Evolutionary conservation across 2,888 invertebrate genomes (phyloP), one percentile per base, ranked within the genome.

Genomic region (Pterobdella sp.): DNA sequence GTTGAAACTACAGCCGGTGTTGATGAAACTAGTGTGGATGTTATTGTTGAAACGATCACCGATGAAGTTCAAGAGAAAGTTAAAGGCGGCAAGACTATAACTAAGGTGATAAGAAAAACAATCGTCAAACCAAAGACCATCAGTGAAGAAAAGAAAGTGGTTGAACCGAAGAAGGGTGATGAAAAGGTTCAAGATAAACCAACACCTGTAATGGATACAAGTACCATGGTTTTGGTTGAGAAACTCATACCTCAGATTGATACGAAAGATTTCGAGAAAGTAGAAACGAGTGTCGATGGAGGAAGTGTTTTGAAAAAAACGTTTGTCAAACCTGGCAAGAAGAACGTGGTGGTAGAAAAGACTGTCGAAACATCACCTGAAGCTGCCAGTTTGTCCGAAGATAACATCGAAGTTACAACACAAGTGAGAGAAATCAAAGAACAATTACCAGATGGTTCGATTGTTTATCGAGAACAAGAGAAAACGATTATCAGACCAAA

Each of bases 121-220:
- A 42, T 68, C 52, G n/a, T 68, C 22, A 37, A 29, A 52, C 68
- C 68, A 37, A 68, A 68, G 49, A 68, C 29, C 7, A 22, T 52
- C 1, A 26, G 22, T 26, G 68, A 42, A 42, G 49, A 56, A 3
- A 56, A 56, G n/a, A n/a, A 56, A 56, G 60, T 26, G 60, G 60
- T 56, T 3, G n/a, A 14, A 26, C 49, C 49, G 10, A 56, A 56
- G 60, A 56, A 56, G 60, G n/a, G 7, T 42, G 42, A 42, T 18
- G 10, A 56, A 3, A 56, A 56, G n/a, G n/a, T 26, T 26, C n/a
- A 56, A 26, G 60, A 26, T 3, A 22, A 14, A 26, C 18, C 7
- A n/a, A 22, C 60, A 26, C 4, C 60, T 18, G 14, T 26, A 26
- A 56, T n/a, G 4, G 60, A 56, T 22, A 56, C 10, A 18, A 26